Evolutionary conservation across 1,140 invertebrate species (phyloP).

Genomic region (Hylaeus anthracinus): DNA sequence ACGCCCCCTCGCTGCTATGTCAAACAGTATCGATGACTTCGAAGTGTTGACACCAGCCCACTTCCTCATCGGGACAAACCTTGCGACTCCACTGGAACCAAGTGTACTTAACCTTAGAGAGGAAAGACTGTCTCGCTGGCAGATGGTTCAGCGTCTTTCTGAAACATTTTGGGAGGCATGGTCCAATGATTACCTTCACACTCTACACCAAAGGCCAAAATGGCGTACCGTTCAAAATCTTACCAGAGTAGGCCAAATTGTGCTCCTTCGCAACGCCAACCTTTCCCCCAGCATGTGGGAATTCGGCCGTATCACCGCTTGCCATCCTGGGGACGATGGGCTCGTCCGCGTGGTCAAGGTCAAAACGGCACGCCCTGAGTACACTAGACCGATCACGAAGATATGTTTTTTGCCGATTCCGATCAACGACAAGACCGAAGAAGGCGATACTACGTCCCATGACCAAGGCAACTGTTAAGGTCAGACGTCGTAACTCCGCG

Average conservation of each 20-base stretch:
- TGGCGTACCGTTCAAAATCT: background rate
- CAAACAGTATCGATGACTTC: conserved; percentile 7
- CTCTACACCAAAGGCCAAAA: conserved; percentile 29
- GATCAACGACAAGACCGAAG: too few species aligned
- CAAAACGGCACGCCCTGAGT: background rate
- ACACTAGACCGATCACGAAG: background rate
- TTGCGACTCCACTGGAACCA: conserved; percentile 37
- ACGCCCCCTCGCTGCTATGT: background rate
- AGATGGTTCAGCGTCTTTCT: background rate
- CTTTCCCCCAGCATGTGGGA: conserved; percentile 8
- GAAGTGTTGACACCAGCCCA: conserved; percentile 9
- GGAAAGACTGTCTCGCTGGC: conserved; percentile 19
- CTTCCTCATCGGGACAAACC: conserved; percentile 32
- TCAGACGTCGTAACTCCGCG: too few species aligned
- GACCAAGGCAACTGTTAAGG: too few species aligned
- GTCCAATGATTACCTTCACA: conserved; percentile 25
- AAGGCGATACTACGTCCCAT: too few species aligned
- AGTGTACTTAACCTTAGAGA: background rate
- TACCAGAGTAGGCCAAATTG: background rate
- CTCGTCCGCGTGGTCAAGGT: conserved; percentile 24
- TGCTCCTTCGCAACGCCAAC: background rate
- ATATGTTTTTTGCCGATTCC: background rate
- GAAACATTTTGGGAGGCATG: conserved; percentile 38
- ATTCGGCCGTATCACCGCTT: background rate
- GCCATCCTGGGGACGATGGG: conserved; percentile 18